These are phyloP conservation scores for Pantherophis guttatus DNA, from an alignment of 2,113 vertebrate species.

Conservation along the genomic window DNA sequence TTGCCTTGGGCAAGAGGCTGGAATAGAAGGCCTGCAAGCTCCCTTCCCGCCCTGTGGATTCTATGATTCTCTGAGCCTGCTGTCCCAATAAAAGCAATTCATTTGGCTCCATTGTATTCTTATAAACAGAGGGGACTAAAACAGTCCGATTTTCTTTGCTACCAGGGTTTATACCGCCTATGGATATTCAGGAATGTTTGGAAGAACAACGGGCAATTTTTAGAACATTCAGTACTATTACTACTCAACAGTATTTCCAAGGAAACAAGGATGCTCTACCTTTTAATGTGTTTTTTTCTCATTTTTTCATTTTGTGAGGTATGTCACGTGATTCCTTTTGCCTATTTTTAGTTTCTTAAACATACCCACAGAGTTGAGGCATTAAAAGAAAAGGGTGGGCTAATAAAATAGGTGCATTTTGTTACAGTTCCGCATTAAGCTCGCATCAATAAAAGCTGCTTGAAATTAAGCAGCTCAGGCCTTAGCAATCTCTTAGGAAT, in stretches of 20 bases:
- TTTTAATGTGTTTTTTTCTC: conserved; percentile 62
- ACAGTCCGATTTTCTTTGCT: neutral
- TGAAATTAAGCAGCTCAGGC: neutral
- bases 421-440: conserved; percentile 18
- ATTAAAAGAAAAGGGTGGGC: conserved; percentile 53
- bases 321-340: conserved; percentile 62
- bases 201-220: conserved; percentile 31
- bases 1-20: neutral
- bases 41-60: neutral
- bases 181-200: conserved; percentile 13
- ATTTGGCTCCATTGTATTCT: neutral
- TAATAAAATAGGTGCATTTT: conserved; percentile 37
- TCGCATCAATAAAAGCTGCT: conserved; percentile 29
- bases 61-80: neutral
- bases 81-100: conserved; percentile 11
- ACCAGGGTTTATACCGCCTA: conserved; percentile 18
- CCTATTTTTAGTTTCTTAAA: conserved; percentile 71
- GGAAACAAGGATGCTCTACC: conserved; percentile 60
- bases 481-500: conserved; percentile 21
- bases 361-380: conserved; percentile 56
- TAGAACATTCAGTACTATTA: conserved; percentile 54
- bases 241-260: conserved; percentile 70
- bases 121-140: neutral
- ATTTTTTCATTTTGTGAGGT: conserved; percentile 52
- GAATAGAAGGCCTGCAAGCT: neutral